phyloP scores from a whole-genome alignment of 2,797 vertebrate genomes.

The Thripadectes ignobilis region DNA sequence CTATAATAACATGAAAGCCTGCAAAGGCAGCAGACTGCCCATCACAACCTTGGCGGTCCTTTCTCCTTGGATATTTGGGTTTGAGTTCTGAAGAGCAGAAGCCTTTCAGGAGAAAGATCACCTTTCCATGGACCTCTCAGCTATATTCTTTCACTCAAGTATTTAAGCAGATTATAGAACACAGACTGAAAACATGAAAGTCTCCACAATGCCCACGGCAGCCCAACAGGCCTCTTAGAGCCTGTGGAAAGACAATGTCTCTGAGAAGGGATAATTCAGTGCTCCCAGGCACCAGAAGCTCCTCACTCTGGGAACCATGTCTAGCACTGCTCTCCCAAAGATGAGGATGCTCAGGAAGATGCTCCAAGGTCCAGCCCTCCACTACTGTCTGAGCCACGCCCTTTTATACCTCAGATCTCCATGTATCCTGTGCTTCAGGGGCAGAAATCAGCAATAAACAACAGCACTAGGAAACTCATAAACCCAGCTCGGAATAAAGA shows the following conservation, averaged over 20 bases:
- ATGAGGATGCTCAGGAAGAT: neutral
- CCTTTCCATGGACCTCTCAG: neutral
- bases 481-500: neutral
- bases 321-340: neutral
- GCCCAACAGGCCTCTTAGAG: neutral
- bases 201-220: neutral
- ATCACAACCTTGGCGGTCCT: neutral
- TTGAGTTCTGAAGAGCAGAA: neutral
- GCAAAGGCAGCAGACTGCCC: rapidly evolving
- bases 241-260: neutral
- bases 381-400: neutral
- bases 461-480: neutral
- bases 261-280: neutral
- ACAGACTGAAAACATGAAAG: neutral
- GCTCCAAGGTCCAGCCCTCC: neutral
- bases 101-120: neutral
- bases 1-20: neutral
- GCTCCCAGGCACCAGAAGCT: neutral
- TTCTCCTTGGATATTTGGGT: neutral
- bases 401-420: neutral
- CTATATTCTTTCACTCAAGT: neutral
- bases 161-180: neutral
- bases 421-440: neutral
- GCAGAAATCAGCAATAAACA: neutral
- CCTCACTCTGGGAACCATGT: neutral